These are phyloP conservation scores for Salvator merianae DNA, from an alignment of 2,113 vertebrate species.

Conservation along the genomic window DNA sequence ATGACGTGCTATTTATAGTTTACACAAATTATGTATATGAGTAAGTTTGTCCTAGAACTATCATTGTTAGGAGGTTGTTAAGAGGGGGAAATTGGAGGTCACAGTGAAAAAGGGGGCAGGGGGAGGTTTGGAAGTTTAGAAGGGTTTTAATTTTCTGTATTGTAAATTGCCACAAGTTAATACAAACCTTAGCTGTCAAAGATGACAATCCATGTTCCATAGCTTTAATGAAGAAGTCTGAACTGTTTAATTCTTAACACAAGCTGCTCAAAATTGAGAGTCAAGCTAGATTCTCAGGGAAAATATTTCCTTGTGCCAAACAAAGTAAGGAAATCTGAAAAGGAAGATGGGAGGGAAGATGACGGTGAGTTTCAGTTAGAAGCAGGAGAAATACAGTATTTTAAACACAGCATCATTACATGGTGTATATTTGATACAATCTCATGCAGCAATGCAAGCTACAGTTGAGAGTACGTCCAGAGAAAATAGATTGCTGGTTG, in stretches of 20 bases:
- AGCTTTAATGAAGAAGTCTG: neutral
- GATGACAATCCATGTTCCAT: neutral
- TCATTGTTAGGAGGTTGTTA: neutral
- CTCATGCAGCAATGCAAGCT: neutral
- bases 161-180: neutral
- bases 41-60: rapidly evolving
- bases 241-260: slow-evolving; percentile 40
- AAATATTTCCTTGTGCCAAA: slow-evolving; percentile 30
- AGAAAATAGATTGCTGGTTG: neutral
- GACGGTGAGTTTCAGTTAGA: neutral
- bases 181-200: neutral
- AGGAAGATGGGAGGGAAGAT: neutral
- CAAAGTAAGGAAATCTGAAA: slow-evolving; percentile 12
- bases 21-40: slow-evolving; percentile 1
- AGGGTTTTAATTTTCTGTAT: neutral
- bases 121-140: too few species aligned
- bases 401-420: neutral
- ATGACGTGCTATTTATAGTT: neutral
- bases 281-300: slow-evolving; percentile 29
- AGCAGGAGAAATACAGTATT: neutral
- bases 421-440: neutral
- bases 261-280: slow-evolving; percentile 45
- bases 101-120: neutral
- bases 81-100: neutral
- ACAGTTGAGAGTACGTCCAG: neutral